Conservation (phyloP, 2,888 invertebrate genomes). For the Drosophila lacicola region DNA sequence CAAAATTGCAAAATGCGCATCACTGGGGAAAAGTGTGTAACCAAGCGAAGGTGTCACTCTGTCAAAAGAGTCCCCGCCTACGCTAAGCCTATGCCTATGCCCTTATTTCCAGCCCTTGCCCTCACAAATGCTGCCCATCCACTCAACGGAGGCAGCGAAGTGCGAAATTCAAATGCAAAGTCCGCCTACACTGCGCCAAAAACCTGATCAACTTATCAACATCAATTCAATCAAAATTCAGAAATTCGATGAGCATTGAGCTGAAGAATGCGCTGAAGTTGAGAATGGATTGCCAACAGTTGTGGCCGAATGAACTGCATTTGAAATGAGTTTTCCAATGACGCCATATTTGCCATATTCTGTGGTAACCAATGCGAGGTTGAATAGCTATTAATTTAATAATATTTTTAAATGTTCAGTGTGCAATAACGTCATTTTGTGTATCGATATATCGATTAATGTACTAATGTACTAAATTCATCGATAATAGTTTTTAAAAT, state of each 20-base stretch:
- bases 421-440: too few relatives aligned
- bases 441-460: too few relatives aligned
- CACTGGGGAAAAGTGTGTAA: conserved; percentile 47
- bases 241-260: conserved; percentile 2
- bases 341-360: too few relatives aligned
- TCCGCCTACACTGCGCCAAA: conserved; percentile 45
- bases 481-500: too few relatives aligned
- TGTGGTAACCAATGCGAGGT: too few relatives aligned
- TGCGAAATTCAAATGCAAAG: conserved; percentile 62
- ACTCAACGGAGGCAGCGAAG: conserved; percentile 42
- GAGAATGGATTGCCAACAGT: not conserved
- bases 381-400: too few relatives aligned
- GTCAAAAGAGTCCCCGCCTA: conserved; percentile 27
- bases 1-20: conserved; percentile 40
- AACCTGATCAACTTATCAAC: conserved; percentile 12
- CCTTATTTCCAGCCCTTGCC: not conserved
- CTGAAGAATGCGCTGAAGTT: not conserved
- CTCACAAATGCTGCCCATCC: conserved; percentile 7
- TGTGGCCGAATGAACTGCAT: not conserved
- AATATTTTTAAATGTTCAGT: too few relatives aligned
- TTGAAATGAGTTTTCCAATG: too few relatives aligned
- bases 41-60: conserved; percentile 57
- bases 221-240: conserved; percentile 3
- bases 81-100: too few relatives aligned
- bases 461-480: too few relatives aligned